A percentile compares a stretch with the other conserved stretches of the same genome.
These are phyloP conservation scores for Lepidurus packardi DNA, from an alignment of 1,140 invertebrate genomes.

Conservation along the genomic window DNA sequence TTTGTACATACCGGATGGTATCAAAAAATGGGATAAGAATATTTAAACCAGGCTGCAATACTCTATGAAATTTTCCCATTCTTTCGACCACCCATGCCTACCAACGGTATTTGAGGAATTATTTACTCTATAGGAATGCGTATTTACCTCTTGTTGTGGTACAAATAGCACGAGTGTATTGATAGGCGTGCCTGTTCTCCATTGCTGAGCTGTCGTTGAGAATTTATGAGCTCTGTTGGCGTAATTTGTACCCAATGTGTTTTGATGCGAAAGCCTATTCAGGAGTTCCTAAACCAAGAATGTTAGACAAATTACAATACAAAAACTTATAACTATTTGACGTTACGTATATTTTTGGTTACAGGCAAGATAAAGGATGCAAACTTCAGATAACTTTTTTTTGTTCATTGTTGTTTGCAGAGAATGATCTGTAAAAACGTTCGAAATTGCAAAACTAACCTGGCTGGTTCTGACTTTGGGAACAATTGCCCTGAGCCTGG, in stretches of 20 bases:
- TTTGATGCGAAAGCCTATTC: background rate
- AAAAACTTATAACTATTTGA: too few species aligned
- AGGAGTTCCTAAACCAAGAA: background rate
- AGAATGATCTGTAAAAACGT: background rate
- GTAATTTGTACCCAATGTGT: background rate
- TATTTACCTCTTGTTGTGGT: constrained; percentile 87
- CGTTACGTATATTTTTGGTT: too few species aligned
- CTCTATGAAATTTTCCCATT: constrained; percentile 94
- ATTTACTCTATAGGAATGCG: constrained; percentile 25
- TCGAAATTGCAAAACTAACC: background rate
- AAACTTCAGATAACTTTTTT: too few species aligned
- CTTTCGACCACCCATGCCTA: constrained; percentile 97
- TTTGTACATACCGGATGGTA: constrained; percentile 95
- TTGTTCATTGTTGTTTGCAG: too few species aligned
- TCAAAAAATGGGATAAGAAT: constrained; percentile 87
- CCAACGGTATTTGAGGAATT: constrained; percentile 35
- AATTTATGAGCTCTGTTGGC: background rate
- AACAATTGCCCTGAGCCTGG: background rate
- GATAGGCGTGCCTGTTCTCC: constrained; percentile 65
- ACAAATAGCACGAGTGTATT: constrained; percentile 97
- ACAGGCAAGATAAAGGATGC: too few species aligned
- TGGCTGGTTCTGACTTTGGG: background rate
- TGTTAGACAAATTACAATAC: background rate
- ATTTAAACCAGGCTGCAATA: constrained; percentile 91
- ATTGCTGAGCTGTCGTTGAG: constrained; percentile 39